Base-by-base conservation (phyloP, 2,888 invertebrate species). In the Thereva nobilitata region DNA sequence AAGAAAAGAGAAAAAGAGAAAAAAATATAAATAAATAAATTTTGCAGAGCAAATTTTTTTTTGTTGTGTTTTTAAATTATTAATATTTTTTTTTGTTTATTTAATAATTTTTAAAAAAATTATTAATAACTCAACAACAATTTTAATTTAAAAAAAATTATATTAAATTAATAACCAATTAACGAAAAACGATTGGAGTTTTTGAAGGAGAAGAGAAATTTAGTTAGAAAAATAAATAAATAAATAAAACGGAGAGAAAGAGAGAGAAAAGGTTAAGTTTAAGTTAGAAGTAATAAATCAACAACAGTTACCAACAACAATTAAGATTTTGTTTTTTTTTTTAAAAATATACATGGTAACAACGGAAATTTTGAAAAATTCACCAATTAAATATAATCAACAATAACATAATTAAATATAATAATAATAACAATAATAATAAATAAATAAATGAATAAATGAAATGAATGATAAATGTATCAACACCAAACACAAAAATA, bases 1-100 rank as follows among this genome's bases (percentile, higher is more conserved):
- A 40, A 67, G 45, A 61, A 54, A 52, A 65, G 41, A 69, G 67
- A 66, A 61, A 66, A 57, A 69, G 64, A 67, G 54, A 63, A 54
- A 66, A 65, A 67, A 65, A 34, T 45, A 67, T 52, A 61, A 42
- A 67, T 44, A 56, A 47, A 55, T 47, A 64, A 50, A 49, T 35
- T 9, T 37, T 47, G 38, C 45, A 40, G 23, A 23, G 23, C 23
- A 23, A 23, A 2, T 23, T 23, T 23, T 23, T 23, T 23, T 23
- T 1, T 23, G 1, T 23, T 23, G 1, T 23, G 23, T 23, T 23
- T 23, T 23, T 23, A 23, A 23, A 23, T 23, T 23, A 23, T 23
- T 23, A 23, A 23, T 23, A 23, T 23, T 23, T 23, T 23, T 23
- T 1, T 23, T 23, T 23, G 23, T 23, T 23, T 23, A 23, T 23